Conservation (phyloP, 2,888 invertebrate genomes). For the Campopleginae sp. region DNA sequence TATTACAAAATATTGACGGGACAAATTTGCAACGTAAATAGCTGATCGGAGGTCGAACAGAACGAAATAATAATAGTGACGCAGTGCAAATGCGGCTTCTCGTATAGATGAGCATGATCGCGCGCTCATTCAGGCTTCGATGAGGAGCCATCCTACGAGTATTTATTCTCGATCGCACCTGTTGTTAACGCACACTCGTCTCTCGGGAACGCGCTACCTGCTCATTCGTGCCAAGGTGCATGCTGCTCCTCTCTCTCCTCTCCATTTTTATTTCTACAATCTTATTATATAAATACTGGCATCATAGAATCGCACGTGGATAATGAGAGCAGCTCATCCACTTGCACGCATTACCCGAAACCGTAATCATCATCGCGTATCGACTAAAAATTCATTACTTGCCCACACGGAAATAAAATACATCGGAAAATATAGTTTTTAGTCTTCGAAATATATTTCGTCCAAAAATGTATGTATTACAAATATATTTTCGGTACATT, state of each 20-base stretch:
- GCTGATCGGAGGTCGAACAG: not conserved
- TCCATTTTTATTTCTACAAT: conserved; percentile 55
- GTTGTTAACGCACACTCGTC: conserved; percentile 10
- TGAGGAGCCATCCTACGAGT: conserved; percentile 4
- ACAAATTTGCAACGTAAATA: conserved; percentile 2
- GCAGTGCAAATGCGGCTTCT: not conserved
- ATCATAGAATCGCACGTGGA: conserved; percentile 1
- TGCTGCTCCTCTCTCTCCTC: conserved; percentile 59
- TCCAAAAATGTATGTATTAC: too few species aligned
- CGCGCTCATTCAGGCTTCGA: conserved; percentile 3
- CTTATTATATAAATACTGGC: conserved; percentile 23
- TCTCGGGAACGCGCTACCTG: conserved; percentile 19
- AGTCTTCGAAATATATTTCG: not conserved
- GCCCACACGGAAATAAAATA: too few species aligned
- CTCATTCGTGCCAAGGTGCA: conserved; percentile 68
- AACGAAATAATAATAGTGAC: not conserved
- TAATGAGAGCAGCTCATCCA: not conserved
- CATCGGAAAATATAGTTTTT: too few species aligned
- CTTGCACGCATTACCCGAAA: not conserved
- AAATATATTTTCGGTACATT: too few species aligned
- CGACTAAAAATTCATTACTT: not conserved
- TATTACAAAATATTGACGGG: not conserved
- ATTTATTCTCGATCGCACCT: conserved; percentile 27
- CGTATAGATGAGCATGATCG: not conserved
- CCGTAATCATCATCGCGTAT: not conserved